These are phyloP conservation scores for Forbesichthys papilliferus DNA, from an alignment of 2,113 vertebrate species.

Conservation along the genomic window DNA sequence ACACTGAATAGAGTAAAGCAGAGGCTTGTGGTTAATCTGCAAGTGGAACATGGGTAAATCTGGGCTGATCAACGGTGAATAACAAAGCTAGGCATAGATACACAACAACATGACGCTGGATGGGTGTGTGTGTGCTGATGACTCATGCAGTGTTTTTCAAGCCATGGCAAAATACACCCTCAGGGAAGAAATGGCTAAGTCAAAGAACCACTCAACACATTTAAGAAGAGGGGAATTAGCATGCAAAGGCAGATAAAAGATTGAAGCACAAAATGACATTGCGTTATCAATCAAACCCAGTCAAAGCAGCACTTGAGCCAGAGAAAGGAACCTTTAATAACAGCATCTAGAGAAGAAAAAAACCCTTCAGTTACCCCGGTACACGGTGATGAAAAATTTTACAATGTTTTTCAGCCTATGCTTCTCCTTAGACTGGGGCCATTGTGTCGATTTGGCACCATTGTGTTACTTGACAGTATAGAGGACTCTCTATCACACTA, in stretches of 20 bases:
- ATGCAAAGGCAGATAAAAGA: conserved; percentile 33
- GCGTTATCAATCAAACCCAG: conserved; percentile 32
- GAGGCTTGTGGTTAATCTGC: conserved; percentile 66
- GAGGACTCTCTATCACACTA: conserved; percentile 48
- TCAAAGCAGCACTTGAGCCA: conserved; percentile 34
- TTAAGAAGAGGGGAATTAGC: conserved; percentile 40
- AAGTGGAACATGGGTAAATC: conserved; percentile 72
- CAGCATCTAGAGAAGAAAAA: conserved; percentile 9
- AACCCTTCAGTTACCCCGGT: background rate
- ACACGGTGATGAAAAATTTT: background rate
- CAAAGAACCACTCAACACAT: conserved; percentile 51
- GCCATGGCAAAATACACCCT: conserved; percentile 52
- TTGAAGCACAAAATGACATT: conserved; percentile 34
- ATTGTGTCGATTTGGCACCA: conserved; percentile 13
- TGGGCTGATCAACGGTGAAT: conserved; percentile 65
- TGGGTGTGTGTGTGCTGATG: conserved; percentile 37
- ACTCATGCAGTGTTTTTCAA: conserved; percentile 60
- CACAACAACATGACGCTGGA: conserved; percentile 47
- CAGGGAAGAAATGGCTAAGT: conserved; percentile 53
- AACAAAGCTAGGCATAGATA: conserved; percentile 59
- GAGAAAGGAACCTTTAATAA: conserved; percentile 2
- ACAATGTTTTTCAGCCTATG: background rate
- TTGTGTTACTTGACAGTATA: conserved; percentile 41
- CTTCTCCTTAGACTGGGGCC: conserved; percentile 3
- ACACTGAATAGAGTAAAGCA: conserved; percentile 57